Conservation (phyloP, 1,140 invertebrate species). For the Elysia chlorotica region DNA sequence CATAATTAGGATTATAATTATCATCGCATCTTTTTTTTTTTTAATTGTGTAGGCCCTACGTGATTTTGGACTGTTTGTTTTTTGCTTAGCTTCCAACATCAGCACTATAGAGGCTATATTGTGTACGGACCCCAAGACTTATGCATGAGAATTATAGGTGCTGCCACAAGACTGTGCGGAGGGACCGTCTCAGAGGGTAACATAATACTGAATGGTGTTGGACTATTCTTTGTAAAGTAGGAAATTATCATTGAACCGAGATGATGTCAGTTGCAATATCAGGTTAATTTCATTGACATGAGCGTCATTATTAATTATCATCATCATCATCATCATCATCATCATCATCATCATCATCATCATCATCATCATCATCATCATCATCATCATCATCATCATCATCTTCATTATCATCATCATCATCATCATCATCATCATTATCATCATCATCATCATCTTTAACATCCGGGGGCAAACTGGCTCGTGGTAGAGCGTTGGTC, state of each 20-base stretch:
- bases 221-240: neutral
- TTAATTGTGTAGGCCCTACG: neutral
- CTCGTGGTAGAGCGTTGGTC: too few relatives aligned
- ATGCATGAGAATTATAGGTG: too few relatives aligned
- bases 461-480: neutral
- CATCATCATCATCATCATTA: neutral
- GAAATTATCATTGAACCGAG: neutral
- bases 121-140: neutral
- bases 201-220: neutral
- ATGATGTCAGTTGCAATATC: neutral
- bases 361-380: neutral
- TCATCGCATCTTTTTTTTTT: neutral
- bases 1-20: neutral
- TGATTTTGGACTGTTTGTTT: neutral
- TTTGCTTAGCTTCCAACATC: neutral
- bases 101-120: neutral
- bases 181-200: neutral
- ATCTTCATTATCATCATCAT: neutral
- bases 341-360: neutral
- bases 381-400: neutral
- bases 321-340: neutral
- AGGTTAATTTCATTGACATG: neutral
- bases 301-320: neutral
- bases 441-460: neutral
- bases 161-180: neutral